A percentile compares a stretch with the other conserved stretches of the same genome.
Evolutionary conservation across 1,140 invertebrate species (phyloP).

Genomic region (Camponotus floridanus): DNA sequence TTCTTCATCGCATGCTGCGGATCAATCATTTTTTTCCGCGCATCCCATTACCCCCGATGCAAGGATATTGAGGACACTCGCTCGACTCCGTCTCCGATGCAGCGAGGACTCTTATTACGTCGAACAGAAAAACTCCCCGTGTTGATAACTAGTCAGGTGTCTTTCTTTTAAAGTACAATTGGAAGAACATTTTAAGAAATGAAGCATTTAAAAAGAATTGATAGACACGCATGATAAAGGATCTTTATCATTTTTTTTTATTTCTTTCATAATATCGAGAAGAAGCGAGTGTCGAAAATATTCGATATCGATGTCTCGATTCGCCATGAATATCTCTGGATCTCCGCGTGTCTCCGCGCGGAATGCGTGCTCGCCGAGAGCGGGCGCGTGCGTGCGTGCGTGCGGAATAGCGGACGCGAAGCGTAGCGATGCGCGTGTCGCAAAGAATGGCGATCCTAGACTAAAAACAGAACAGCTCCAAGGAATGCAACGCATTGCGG

Average conservation of each 20-base stretch:
- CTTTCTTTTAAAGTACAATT: neutral
- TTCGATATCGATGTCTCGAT: neutral
- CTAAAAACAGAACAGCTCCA: constrained; percentile 84
- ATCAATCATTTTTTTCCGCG: constrained; percentile 60
- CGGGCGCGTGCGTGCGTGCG: constrained; percentile 63
- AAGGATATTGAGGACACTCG: constrained; percentile 72
- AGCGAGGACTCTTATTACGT: constrained; percentile 69
- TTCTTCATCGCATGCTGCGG: constrained; percentile 47
- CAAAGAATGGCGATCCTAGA: constrained; percentile 84
- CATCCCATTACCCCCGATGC: constrained; percentile 78
- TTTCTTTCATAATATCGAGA: too few species aligned
- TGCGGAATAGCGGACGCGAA: constrained; percentile 63
- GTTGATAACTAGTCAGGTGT: neutral
- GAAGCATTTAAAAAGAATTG: neutral
- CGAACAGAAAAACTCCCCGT: constrained; percentile 20
- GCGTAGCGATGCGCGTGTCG: constrained; percentile 81
- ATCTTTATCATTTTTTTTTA: too few species aligned
- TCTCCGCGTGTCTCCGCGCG: constrained; percentile 19
- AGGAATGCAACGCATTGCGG: constrained; percentile 83
- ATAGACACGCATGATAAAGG: too few species aligned
- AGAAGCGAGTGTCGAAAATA: too few species aligned
- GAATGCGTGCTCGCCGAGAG: constrained; percentile 77
- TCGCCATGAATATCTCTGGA: neutral
- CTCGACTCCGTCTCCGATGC: constrained; percentile 63
- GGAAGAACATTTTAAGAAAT: neutral